A percentile compares a stretch with the other conserved stretches of the same genome.
Conservation (phyloP, 53 echinoderm and acorn worm species). For the Mesocentrotus franciscanus region DNA sequence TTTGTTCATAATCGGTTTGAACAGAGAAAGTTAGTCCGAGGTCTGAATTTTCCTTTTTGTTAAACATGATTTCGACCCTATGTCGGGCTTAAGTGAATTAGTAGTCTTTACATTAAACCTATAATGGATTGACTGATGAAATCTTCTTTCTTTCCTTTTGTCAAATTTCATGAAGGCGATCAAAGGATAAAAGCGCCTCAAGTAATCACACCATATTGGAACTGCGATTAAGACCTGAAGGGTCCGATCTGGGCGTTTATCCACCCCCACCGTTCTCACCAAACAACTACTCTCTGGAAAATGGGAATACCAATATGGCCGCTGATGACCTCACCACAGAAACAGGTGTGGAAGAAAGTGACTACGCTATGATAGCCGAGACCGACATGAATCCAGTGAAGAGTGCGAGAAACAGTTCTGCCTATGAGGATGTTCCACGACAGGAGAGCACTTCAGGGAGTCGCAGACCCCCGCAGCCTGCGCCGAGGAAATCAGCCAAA, state of each 20-base stretch:
- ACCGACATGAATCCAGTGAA: background rate
- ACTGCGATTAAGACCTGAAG: background rate
- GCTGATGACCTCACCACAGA: background rate
- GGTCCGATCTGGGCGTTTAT: background rate
- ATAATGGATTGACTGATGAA: too few species aligned
- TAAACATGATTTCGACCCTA: too few species aligned
- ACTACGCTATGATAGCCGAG: background rate
- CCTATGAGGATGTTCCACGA: background rate
- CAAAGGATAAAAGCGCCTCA: background rate
- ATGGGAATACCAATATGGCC: background rate
- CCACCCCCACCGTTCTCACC: background rate
- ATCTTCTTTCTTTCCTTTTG: background rate
- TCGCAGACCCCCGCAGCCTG: background rate
- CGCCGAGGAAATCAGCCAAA: background rate
- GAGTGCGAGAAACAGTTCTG: background rate
- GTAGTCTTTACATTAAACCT: too few species aligned
- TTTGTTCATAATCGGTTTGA: too few species aligned
- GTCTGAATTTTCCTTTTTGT: too few species aligned
- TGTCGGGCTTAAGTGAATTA: too few species aligned
- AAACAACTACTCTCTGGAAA: background rate
- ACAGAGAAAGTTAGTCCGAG: too few species aligned
- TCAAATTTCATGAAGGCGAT: background rate
- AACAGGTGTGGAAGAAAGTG: background rate
- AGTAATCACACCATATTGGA: background rate
- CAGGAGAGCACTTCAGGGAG: background rate